Evolutionary conservation across 2,797 vertebrate genomes (phyloP), one percentile per base, ranked within the genome.

Genomic region (Sebastes steindachneri): DNA sequence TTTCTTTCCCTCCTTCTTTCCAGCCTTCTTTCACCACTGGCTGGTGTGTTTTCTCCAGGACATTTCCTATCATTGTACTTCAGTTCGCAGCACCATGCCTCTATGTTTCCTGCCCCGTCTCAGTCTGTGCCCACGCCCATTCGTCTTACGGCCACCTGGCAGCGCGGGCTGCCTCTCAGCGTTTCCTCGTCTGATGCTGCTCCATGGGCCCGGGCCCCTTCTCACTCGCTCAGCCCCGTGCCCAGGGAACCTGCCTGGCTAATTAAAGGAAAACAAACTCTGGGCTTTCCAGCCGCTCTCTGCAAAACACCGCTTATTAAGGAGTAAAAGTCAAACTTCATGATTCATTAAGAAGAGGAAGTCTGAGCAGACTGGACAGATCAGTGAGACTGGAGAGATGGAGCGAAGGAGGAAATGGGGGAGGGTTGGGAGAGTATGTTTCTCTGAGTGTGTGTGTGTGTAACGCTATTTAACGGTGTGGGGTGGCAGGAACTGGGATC

Each of bases 331-430:
- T 95, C 93, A 94, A 95, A 95, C 95, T 96, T 96, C 95, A 95
- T 95, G 93, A 96, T 96, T 96, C 95, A 96, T 97, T 97, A 96
- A 94, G 93, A 92, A 95, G 93, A 96, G 96, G 95, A 97, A 96
- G 96, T 96, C 93, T 95, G 95, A 96, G 94, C 94, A 93, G 95
- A 85, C 89, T 85, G 89, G 95, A 95, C 94, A 95, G 94, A 96
- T 95, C 92, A 88, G 91, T 82, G 85, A 92, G 82, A 33, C 81
- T 37, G 72, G 86, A 79, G 77, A 85, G 89, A 90, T 84, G 86
- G 85, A 86, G 84, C 6, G 17, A 73, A 53, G 51, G 80, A 84
- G 87, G 89, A 89, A 91, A 81, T 64, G 81, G 60, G 66, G 70
- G 75, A 59, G 81, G 53, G 75, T 83, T 29, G 58, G 58, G 58